phyloP scores from a whole-genome alignment of 2,888 invertebrate genomes.

The Ectemnius cavifrons region DNA sequence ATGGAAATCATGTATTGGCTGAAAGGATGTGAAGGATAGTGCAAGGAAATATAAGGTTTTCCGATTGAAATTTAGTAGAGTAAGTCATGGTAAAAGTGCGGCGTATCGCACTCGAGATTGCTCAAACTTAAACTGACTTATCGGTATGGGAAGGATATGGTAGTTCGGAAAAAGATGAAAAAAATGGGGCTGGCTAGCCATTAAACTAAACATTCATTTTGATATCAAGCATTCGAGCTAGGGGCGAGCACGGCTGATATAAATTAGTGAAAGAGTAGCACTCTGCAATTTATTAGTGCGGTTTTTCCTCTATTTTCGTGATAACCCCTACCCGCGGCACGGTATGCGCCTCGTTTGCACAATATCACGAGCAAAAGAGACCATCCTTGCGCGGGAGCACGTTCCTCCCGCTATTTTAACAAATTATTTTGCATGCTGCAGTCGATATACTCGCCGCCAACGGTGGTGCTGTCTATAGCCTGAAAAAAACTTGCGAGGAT shows the following conservation, averaged over 20 bases:
- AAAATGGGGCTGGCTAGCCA: no score
- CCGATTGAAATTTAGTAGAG: no score
- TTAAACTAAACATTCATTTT: no score
- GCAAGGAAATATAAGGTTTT: no score
- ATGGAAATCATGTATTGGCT: no score
- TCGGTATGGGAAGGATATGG: no score
- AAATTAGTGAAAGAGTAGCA: conserved; percentile 49
- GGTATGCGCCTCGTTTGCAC: conserved; percentile 26
- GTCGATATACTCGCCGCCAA: no score
- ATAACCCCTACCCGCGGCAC: not conserved
- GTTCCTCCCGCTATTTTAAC: conserved; percentile 44
- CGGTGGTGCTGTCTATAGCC: not conserved
- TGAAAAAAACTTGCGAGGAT: not conserved
- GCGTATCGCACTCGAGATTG: no score
- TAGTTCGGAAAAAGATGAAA: no score
- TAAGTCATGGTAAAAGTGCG: no score
- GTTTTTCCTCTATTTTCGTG: conserved; percentile 37
- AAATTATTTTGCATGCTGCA: conserved; percentile 46
- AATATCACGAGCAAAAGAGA: conserved; percentile 33
- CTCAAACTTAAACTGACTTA: no score
- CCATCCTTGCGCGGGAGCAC: conserved; percentile 23
- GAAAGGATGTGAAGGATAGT: no score
- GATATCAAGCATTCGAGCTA: not conserved
- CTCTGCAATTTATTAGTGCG: conserved; percentile 46
- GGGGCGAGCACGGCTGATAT: conserved; percentile 18